Conservation (phyloP, 1,140 invertebrate species). For the Amphibalanus amphitrite region DNA sequence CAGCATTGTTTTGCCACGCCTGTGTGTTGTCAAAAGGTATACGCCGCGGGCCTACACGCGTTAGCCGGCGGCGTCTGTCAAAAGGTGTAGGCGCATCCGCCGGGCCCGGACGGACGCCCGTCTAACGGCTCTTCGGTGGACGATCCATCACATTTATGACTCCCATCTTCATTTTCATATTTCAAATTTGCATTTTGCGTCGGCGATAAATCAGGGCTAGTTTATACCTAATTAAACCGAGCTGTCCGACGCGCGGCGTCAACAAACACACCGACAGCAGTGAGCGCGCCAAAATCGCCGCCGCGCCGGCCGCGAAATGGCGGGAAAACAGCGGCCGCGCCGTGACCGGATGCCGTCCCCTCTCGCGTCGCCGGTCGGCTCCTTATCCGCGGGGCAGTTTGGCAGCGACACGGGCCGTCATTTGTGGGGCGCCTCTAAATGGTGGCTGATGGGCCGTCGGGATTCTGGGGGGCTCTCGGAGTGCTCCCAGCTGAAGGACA, state of each 20-base stretch:
- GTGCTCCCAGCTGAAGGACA: no score
- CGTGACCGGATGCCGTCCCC: not conserved
- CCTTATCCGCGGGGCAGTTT: not conserved
- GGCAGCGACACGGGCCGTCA: not conserved
- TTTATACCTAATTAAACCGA: conserved; percentile 42
- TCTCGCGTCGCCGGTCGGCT: not conserved
- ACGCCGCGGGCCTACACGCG: no score
- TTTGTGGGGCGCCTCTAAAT: no score
- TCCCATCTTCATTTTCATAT: conserved; percentile 61
- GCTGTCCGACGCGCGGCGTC: not conserved
- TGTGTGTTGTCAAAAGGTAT: no score
- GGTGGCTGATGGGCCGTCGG: no score
- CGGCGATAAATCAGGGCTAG: conserved; percentile 40
- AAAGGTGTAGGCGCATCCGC: not conserved
- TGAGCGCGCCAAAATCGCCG: not conserved
- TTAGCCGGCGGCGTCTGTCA: not conserved
- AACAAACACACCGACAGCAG: not conserved
- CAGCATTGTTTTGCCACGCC: no score
- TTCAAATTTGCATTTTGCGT: conserved; percentile 49
- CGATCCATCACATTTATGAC: conserved; percentile 61
- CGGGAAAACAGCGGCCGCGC: not conserved
- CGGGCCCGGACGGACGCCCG: no score
- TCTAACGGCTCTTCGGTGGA: conserved; percentile 19
- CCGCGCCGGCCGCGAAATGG: not conserved
- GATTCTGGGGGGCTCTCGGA: no score